These are phyloP conservation scores for Rousettus leschenaultii DNA, from an alignment of 2,113 vertebrate species.

Conservation along the genomic window DNA sequence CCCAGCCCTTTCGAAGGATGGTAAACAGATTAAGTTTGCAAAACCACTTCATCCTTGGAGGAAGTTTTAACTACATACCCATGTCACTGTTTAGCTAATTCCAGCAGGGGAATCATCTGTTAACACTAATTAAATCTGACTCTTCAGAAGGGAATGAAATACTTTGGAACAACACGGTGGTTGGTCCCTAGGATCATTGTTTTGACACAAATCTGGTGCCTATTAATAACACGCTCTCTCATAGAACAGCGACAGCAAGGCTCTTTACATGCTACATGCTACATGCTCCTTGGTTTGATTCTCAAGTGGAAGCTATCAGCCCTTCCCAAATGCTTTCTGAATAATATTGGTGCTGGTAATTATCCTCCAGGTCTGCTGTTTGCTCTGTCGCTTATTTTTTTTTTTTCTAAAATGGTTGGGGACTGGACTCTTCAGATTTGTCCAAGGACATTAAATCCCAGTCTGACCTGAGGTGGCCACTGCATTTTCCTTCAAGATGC, in stretches of 20 bases:
- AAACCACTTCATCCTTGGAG: neutral
- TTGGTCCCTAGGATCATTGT: neutral
- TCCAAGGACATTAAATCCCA: conserved; percentile 7
- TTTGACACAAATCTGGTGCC: neutral
- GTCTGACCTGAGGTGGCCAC: conserved; percentile 51
- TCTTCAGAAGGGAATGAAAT: neutral
- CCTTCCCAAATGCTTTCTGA: conserved; percentile 29
- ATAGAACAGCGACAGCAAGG: neutral
- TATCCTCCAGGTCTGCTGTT: conserved; percentile 42
- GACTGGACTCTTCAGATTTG: conserved; percentile 54
- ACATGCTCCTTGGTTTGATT: neutral
- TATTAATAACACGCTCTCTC: neutral
- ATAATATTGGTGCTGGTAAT: conserved; percentile 17
- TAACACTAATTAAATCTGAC: neutral
- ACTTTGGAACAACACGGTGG: conserved; percentile 13
- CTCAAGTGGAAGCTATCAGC: conserved; percentile 1
- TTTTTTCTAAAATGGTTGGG: conserved; percentile 8
- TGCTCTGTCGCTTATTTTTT: neutral
- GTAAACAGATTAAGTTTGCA: neutral
- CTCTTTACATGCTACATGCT: neutral
- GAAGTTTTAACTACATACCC: neutral
- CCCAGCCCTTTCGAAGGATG: neutral
- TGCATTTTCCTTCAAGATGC: conserved; percentile 67
- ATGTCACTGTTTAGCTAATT: neutral
- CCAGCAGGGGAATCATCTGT: neutral